phyloP scores from a whole-genome alignment of 2,113 vertebrate species.

The Coreoperca whiteheadi region DNA sequence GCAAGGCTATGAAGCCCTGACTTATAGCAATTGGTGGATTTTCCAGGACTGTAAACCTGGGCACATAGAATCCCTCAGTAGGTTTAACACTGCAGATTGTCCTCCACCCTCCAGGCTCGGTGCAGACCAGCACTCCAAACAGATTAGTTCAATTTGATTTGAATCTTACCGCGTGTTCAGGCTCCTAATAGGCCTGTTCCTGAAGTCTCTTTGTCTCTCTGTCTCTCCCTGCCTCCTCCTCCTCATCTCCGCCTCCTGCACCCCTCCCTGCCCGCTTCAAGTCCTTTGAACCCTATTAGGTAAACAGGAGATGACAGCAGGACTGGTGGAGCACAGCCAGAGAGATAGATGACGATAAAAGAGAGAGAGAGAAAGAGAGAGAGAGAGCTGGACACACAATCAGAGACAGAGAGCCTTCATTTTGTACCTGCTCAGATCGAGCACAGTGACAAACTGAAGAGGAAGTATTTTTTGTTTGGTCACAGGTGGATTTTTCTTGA shows the following conservation, averaged over 20 bases:
- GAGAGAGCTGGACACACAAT: neutral
- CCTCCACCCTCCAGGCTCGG: neutral
- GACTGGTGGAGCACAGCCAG: constrained; percentile 54
- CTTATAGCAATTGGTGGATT: neutral
- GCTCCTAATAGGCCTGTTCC: constrained; percentile 39
- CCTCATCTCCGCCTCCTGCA: constrained; percentile 17
- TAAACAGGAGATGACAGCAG: constrained; percentile 75
- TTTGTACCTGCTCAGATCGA: constrained; percentile 26
- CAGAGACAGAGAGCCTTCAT: neutral
- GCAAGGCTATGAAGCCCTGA: neutral
- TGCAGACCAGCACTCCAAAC: constrained; percentile 18
- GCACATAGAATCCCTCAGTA: neutral
- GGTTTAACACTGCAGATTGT: neutral
- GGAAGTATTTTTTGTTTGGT: neutral
- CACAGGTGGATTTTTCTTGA: constrained; percentile 10
- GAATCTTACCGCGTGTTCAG: constrained; percentile 36
- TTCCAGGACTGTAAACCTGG: neutral
- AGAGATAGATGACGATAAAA: constrained; percentile 46
- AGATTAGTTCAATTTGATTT: constrained; percentile 42
- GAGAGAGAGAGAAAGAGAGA: constrained; percentile 10
- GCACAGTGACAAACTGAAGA: neutral
- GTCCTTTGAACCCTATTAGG: constrained; percentile 75
- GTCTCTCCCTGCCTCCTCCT: constrained; percentile 23
- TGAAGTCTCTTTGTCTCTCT: constrained; percentile 23
- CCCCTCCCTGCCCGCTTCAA: constrained; percentile 39